A percentile compares a stretch with the other conserved stretches of the same genome.
phyloP scores from a whole-genome alignment of 2,113 vertebrate genomes.

The Hemichromis elongatus region DNA sequence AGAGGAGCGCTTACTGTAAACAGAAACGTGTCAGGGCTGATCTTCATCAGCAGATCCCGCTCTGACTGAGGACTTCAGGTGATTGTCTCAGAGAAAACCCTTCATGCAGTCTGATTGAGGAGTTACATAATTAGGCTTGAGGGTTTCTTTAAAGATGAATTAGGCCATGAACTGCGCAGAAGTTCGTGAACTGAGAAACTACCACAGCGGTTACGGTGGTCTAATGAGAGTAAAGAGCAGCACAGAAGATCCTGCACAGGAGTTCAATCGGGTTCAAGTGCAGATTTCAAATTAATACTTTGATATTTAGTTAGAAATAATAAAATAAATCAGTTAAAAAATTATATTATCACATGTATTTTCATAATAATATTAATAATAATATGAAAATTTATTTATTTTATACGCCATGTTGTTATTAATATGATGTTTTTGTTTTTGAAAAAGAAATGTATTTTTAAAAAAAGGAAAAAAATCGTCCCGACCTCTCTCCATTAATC shows the following conservation, averaged over 20 bases:
- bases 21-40: constrained; percentile 21
- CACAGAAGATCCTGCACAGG: neutral
- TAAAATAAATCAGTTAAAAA: accelerated
- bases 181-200: neutral
- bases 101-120: neutral
- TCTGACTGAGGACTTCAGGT: constrained; percentile 13
- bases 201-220: neutral
- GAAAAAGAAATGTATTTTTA: neutral
- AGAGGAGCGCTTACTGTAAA: constrained; percentile 33
- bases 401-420: neutral
- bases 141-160: constrained; percentile 16
- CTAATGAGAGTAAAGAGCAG: constrained; percentile 23
- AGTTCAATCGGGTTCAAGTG: neutral
- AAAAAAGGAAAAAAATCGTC: accelerated
- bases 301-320: neutral
- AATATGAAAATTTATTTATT: neutral
- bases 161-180: constrained; percentile 10
- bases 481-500: constrained; percentile 16
- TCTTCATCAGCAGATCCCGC: constrained; percentile 2
- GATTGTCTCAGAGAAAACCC: constrained; percentile 8
- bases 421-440: neutral
- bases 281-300: neutral
- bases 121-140: constrained; percentile 17
- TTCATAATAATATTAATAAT: neutral
- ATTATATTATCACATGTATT: neutral